A percentile compares a stretch with the other conserved stretches of the same genome.
phyloP scores from a whole-genome alignment of 2,113 vertebrate genomes.

The Macroglossus sobrinus region DNA sequence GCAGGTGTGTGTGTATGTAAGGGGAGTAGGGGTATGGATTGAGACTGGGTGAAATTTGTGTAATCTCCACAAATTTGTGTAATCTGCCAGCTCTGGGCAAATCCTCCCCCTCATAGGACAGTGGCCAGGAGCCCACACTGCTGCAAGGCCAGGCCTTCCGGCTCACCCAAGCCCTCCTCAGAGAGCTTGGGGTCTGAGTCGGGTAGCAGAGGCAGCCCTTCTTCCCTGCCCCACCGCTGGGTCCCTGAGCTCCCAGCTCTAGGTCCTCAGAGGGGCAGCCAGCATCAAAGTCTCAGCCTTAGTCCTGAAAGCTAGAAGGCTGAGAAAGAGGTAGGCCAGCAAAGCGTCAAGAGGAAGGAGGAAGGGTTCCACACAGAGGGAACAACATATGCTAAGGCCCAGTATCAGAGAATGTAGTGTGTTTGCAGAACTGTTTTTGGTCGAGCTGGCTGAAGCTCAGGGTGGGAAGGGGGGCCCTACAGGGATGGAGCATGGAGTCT shows the following conservation, averaged over 20 bases:
- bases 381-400: too few species aligned
- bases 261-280: not conserved
- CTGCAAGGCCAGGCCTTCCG: not conserved
- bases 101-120: not conserved
- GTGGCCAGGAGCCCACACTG: not conserved
- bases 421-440: not conserved
- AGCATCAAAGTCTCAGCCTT: not conserved
- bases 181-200: not conserved
- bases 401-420: not conserved
- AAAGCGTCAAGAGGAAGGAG: not conserved
- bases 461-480: not conserved
- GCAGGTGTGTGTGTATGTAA: not conserved
- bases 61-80: accelerated
- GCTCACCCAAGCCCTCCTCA: not conserved
- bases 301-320: not conserved
- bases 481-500: not conserved
- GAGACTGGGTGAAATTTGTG: not conserved
- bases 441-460: not conserved
- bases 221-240: not conserved
- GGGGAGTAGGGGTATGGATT: not conserved
- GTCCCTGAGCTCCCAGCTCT: not conserved
- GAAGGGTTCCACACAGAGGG: not conserved
- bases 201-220: not conserved
- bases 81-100: not conserved
- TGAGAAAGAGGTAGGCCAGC: not conserved